Base-by-base conservation (phyloP, 2,888 invertebrate species). In the Ormyrus labotus region DNA sequence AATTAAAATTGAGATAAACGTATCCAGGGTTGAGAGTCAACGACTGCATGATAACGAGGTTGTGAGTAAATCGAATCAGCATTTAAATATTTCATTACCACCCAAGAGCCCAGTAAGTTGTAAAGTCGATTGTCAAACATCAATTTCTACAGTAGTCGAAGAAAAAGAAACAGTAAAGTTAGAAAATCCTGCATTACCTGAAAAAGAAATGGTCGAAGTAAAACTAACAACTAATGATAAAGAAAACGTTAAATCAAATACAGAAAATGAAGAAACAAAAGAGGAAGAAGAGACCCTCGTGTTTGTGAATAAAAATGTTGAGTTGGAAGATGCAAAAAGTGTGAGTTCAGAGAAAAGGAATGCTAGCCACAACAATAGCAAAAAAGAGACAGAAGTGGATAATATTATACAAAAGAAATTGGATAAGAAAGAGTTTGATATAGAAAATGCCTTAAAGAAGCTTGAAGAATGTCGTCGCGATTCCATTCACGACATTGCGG, bases 1-100 rank as follows among this genome's bases (percentile, higher is more conserved):
- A 0, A 88, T 90, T 13, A 89, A 90, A 78, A 90, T 90, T 5
- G 89, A 90, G 67, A 90, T 90, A 45, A 90, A 90, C 53, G 85
- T 90, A 4, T 90, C 89, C 6, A 85, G 89, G n/a, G 84, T 86
- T 4, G 90, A 90, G 5, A 85, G 84, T 45, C 81, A 81, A 8
- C 53, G 65, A 5, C 60, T 61, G n/a, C 53, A 73, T 13, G 82
- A 80, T 48, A 75, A 60, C n/a, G 75, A 78, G n/a, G 19, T 81
- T 8, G 47, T 82, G n/a, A 82, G 70, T n/a, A 81, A 67, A 51
- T 78, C 81, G 1, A 74, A 81, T 55, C 81, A 81, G 34, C 76
- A 76, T 0, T 58, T 82, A 2, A 81, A 81, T 65, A 81, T 82
- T 45, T 79, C 76, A 2, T 45, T 81, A 8, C 82, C 82, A n/a